Evolutionary conservation across 1,140 invertebrate genomes (phyloP).

Genomic region (Manduca sexta): DNA sequence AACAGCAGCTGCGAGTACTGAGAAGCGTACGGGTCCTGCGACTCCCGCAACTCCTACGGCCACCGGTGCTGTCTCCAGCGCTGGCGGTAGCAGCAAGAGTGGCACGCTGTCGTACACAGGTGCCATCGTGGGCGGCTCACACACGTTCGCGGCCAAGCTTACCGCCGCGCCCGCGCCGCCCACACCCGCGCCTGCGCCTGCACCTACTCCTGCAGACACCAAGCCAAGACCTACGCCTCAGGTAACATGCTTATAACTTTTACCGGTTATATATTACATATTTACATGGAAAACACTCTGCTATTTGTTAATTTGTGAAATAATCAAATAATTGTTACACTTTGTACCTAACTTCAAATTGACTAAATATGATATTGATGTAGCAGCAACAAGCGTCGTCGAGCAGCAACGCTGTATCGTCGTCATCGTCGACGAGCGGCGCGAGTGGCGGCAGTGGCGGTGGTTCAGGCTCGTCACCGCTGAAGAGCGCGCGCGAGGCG

Average conservation of each 20-base stretch:
- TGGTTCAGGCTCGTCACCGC: constrained; percentile 22
- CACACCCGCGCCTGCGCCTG: not conserved
- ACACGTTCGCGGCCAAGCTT: constrained; percentile 62
- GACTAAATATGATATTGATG: no score
- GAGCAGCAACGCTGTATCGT: no score
- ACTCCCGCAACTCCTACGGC: constrained; percentile 8
- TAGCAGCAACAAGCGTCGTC: no score
- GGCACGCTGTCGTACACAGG: constrained; percentile 50
- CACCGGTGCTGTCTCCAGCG: constrained; percentile 17
- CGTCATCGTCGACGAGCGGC: no score
- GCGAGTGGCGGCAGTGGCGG: no score
- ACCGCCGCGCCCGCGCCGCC: constrained; percentile 27
- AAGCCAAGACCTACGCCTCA: constrained; percentile 1
- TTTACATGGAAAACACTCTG: no score
- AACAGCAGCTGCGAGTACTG: constrained; percentile 28
- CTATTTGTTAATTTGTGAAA: no score
- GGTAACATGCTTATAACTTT: no score
- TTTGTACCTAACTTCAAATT: no score
- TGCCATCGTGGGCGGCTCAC: constrained; percentile 52
- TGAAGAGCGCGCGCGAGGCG: constrained; percentile 26
- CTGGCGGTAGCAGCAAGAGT: constrained; percentile 1
- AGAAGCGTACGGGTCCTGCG: constrained; percentile 41
- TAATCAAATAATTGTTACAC: no score
- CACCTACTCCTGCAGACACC: constrained; percentile 5
- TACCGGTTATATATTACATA: no score